phyloP scores from a whole-genome alignment of 2,113 vertebrate species.

The Crotalus horridus region DNA sequence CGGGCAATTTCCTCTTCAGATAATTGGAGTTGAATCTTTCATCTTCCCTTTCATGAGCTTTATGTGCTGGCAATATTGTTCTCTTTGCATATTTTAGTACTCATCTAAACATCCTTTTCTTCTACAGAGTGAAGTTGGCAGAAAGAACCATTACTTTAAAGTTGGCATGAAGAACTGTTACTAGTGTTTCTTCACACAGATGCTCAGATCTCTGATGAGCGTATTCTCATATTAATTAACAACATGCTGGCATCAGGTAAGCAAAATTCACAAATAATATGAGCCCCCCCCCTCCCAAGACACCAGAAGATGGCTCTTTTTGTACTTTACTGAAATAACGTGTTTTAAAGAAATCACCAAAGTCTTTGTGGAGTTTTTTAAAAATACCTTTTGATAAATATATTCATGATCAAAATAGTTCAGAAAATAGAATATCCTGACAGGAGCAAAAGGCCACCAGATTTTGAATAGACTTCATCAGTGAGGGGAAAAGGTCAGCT shows the following conservation, averaged over 20 bases:
- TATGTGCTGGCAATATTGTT: background rate
- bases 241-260: slow-evolving; percentile 74
- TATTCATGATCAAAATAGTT: slow-evolving; percentile 82
- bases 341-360: slow-evolving; percentile 52
- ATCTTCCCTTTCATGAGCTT: background rate
- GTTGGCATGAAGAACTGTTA: slow-evolving; percentile 73
- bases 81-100: slow-evolving; percentile 47
- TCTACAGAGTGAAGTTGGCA: slow-evolving; percentile 72
- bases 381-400: slow-evolving; percentile 80
- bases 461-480: slow-evolving; percentile 98
- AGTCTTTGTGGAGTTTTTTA: slow-evolving; percentile 46
- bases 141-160: slow-evolving; percentile 68
- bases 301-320: slow-evolving; percentile 38
- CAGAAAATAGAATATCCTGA: slow-evolving; percentile 68
- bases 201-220: slow-evolving; percentile 71
- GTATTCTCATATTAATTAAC: slow-evolving; percentile 74
- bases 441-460: slow-evolving; percentile 81
- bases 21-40: background rate
- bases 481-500: slow-evolving; percentile 87
- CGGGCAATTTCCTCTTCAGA: background rate
- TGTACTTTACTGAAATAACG: slow-evolving; percentile 46
- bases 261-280: slow-evolving; percentile 26
- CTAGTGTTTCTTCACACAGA: slow-evolving; percentile 71
- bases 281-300: background rate
- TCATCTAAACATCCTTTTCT: slow-evolving; percentile 24